phyloP scores from a whole-genome alignment of 2,113 vertebrate species.

The Neolamprologus variostigma region DNA sequence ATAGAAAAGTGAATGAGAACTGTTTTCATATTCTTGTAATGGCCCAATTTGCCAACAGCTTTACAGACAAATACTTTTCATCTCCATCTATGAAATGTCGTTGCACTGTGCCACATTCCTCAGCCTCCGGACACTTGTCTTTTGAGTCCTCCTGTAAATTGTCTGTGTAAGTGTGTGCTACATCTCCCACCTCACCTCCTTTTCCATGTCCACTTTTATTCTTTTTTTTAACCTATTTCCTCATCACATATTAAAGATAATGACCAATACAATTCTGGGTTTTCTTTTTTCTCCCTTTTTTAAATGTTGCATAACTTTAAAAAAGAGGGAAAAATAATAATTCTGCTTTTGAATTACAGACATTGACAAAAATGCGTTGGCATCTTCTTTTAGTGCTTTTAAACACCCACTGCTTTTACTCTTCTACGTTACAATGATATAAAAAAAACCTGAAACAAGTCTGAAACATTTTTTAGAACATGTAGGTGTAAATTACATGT shows the following conservation, averaged over 20 bases:
- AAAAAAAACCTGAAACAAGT: neutral
- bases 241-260: neutral
- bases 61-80: neutral
- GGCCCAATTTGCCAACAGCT: neutral
- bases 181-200: slow-evolving; percentile 4
- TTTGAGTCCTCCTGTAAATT: slow-evolving; percentile 64
- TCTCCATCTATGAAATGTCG: slow-evolving; percentile 50
- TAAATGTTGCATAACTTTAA: neutral
- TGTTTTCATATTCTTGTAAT: neutral
- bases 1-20: neutral
- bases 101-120: slow-evolving; percentile 63
- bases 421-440: neutral
- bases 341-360: neutral
- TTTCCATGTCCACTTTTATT: neutral
- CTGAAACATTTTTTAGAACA: neutral
- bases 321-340: neutral
- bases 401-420: neutral
- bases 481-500: neutral
- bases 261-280: neutral
- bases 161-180: neutral
- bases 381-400: neutral
- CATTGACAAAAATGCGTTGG: neutral
- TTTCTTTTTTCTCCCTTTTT: neutral
- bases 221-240: neutral
- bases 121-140: neutral